phyloP scores from a whole-genome alignment of 2,797 vertebrate species.

The Peromyscus attwateri region DNA sequence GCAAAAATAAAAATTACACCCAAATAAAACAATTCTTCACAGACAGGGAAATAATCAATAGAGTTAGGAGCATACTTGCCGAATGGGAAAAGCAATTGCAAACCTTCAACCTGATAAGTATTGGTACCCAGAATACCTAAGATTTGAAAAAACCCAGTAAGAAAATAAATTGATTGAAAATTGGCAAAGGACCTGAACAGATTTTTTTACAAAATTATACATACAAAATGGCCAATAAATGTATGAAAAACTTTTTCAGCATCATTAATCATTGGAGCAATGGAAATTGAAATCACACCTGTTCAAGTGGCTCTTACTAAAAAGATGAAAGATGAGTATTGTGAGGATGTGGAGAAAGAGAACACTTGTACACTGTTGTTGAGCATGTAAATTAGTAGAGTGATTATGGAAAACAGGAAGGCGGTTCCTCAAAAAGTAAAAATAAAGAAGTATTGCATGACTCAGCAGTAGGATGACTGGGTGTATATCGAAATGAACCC shows the following conservation, averaged over 20 bases:
- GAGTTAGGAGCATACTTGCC: not conserved
- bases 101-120: not conserved
- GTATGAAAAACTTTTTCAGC: not conserved
- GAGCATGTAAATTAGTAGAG: not conserved
- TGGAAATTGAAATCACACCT: slow-evolving; percentile 37
- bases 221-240: not conserved
- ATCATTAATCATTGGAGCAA: slow-evolving; percentile 23
- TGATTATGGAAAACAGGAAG: not conserved
- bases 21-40: not conserved
- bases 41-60: not conserved
- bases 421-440: not conserved
- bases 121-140: not conserved
- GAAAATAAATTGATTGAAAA: not conserved
- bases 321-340: not conserved
- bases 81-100: slow-evolving; percentile 5
- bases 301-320: not conserved
- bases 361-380: not conserved
- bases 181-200: not conserved
- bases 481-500: not conserved
- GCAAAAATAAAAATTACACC: not conserved
- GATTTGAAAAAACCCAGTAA: not conserved
- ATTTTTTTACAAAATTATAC: not conserved
- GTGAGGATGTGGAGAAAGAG: not conserved
- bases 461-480: not conserved
- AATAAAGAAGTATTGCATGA: not conserved